phyloP scores from a whole-genome alignment of 2,113 vertebrate species.

The Epinephelus fuscoguttatus region DNA sequence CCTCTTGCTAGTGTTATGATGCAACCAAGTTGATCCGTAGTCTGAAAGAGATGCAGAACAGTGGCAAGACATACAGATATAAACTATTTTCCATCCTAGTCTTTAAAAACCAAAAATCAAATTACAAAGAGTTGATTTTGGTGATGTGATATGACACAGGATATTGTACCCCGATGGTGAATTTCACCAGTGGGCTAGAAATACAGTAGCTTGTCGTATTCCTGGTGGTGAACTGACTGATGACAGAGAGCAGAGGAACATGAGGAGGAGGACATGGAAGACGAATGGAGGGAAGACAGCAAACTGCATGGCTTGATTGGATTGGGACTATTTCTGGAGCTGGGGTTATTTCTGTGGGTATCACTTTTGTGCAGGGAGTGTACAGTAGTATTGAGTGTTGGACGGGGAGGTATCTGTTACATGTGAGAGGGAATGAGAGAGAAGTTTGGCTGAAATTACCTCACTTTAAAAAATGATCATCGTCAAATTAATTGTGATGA shows the following conservation, averaged over 20 bases:
- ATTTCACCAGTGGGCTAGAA: neutral
- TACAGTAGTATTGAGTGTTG: neutral
- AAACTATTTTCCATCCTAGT: neutral
- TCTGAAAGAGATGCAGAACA: neutral
- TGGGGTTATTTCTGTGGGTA: slow-evolving; percentile 35
- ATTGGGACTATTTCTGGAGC: slow-evolving; percentile 56
- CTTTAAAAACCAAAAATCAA: slow-evolving; percentile 3
- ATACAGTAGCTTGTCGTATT: slow-evolving; percentile 8
- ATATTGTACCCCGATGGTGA: neutral
- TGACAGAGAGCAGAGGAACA: slow-evolving; percentile 9
- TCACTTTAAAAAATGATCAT: neutral
- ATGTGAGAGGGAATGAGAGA: neutral
- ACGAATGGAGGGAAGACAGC: slow-evolving; percentile 38
- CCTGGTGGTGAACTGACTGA: slow-evolving; percentile 16
- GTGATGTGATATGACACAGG: slow-evolving; percentile 12
- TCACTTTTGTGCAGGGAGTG: slow-evolving; percentile 6
- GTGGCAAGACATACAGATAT: neutral
- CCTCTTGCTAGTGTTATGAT: neutral
- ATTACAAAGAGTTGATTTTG: slow-evolving; percentile 1
- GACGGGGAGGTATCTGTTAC: neutral
- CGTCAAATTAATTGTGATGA: neutral
- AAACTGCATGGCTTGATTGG: slow-evolving; percentile 45
- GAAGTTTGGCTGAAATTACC: neutral
- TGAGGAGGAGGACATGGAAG: slow-evolving; percentile 5
- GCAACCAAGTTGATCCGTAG: neutral